phyloP scores from a whole-genome alignment of 2,888 invertebrate species.

The Andrena hattorfiana region DNA sequence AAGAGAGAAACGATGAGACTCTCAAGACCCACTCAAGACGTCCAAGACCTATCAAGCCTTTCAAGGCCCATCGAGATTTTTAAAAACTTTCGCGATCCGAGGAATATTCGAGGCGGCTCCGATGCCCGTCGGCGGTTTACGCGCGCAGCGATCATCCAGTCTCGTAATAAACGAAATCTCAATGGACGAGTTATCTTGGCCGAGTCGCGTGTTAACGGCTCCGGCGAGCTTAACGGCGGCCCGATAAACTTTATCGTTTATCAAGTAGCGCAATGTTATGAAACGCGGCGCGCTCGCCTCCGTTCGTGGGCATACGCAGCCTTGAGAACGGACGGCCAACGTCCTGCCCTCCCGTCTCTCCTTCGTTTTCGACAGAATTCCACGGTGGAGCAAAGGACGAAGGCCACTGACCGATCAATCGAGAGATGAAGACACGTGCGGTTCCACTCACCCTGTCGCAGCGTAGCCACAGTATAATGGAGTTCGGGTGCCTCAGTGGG shows the following conservation, averaged over 20 bases:
- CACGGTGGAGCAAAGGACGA: not conserved
- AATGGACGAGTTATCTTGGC: slow-evolving; percentile 44
- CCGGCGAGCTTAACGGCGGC: slow-evolving; percentile 16
- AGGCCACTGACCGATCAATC: not conserved
- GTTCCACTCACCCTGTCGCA: slow-evolving; percentile 89
- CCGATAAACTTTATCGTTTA: slow-evolving; percentile 67
- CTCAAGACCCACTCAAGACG: no score
- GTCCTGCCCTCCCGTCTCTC: not conserved
- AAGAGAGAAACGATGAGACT: no score
- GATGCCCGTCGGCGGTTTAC: not conserved
- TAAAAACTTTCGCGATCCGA: no score
- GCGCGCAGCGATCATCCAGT: not conserved
- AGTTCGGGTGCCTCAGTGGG: slow-evolving; percentile 90
- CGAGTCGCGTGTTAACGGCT: slow-evolving; percentile 24
- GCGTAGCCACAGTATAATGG: slow-evolving; percentile 93
- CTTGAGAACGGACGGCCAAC: slow-evolving; percentile 40
- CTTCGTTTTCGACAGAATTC: not conserved
- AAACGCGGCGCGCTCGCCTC: slow-evolving; percentile 34
- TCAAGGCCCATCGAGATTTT: no score
- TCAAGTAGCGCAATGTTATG: slow-evolving; percentile 53
- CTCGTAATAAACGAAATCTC: slow-evolving; percentile 35
- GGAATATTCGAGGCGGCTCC: no score
- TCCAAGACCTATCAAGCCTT: no score
- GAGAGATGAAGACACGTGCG: not conserved
- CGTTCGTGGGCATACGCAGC: slow-evolving; percentile 7